Evolutionary conservation across 1,140 invertebrate genomes (phyloP).

Genomic region (Cydia splendana): DNA sequence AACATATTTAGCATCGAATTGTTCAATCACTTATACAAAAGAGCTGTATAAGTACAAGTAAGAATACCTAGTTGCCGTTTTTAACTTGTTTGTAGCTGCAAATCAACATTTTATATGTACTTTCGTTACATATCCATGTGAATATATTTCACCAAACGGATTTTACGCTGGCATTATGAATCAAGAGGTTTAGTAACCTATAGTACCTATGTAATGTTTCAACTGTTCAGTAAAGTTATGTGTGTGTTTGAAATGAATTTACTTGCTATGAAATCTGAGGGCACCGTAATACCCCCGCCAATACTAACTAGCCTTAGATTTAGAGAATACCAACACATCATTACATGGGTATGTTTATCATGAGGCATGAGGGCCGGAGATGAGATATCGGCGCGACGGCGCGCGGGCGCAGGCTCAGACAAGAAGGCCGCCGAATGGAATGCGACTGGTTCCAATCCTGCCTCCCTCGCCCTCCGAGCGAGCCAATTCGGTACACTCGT

Average conservation of each 20-base stretch:
- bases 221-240: too few species aligned
- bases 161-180: too few species aligned
- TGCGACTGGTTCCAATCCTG: slow-evolving; percentile 53
- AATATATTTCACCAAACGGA: too few species aligned
- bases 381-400: slow-evolving; percentile 18
- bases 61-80: neutral
- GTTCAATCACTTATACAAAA: slow-evolving; percentile 42
- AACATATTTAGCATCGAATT: slow-evolving; percentile 44
- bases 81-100: neutral
- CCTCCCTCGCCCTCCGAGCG: slow-evolving; percentile 13
- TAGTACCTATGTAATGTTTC: too few species aligned
- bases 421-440: slow-evolving; percentile 43
- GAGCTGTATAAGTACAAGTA: neutral
- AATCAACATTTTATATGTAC: too few species aligned
- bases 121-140: too few species aligned
- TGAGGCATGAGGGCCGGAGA: neutral
- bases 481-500: slow-evolving; percentile 33
- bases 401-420: slow-evolving; percentile 31
- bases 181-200: too few species aligned
- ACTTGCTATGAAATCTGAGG: too few species aligned
- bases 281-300: too few species aligned
- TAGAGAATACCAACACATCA: neutral
- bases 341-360: neutral
- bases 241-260: too few species aligned
- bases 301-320: neutral